Evolutionary conservation across 2,797 vertebrate species (phyloP).

Genomic region (Sphaeramia orbicularis): DNA sequence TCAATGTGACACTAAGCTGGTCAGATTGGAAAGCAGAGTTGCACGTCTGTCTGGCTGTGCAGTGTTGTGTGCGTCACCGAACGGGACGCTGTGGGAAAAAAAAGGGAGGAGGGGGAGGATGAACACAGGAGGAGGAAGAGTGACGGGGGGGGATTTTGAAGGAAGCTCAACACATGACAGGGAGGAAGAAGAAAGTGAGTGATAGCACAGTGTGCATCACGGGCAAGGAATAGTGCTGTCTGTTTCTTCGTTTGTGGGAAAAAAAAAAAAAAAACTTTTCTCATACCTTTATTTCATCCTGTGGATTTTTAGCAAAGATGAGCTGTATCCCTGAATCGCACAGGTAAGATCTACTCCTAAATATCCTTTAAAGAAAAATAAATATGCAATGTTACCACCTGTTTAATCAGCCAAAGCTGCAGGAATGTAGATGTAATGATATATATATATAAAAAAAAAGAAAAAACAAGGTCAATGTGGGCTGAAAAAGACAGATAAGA

Average conservation of each 20-base stretch:
- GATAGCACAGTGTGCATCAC: not conserved
- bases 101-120: constrained; percentile 22
- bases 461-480: not conserved
- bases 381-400: not conserved
- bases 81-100: constrained; percentile 25
- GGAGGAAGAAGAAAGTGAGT: constrained; percentile 19
- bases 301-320: constrained; percentile 35
- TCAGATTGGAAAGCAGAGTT: constrained; percentile 44
- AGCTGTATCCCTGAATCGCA: constrained; percentile 66
- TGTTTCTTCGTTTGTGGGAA: not conserved
- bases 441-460: not conserved
- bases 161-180: constrained; percentile 17
- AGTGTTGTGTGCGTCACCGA: constrained; percentile 47
- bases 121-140: too few relatives aligned
- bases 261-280: constrained; percentile 6
- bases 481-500: not conserved
- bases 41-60: constrained; percentile 19
- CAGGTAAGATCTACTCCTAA: constrained; percentile 59
- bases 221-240: not conserved
- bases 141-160: not conserved
- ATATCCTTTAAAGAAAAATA: not conserved
- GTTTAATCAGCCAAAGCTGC: not conserved
- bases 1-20: constrained; percentile 66
- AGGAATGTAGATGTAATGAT: not conserved
- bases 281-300: not conserved